These are phyloP conservation scores for Styela clava DNA, from an alignment of 23 tunicate species.

Conservation along the genomic window DNA sequence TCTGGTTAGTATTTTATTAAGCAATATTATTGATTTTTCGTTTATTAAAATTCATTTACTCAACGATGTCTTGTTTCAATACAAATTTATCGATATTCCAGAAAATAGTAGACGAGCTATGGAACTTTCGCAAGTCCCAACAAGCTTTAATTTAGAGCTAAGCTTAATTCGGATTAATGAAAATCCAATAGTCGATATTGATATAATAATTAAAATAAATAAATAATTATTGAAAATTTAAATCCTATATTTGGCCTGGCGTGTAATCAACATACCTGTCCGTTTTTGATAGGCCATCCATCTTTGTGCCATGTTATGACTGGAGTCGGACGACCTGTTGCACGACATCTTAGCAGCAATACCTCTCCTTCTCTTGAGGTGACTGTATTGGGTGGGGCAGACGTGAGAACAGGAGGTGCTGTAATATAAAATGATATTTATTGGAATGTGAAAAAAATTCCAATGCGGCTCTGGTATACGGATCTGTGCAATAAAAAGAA, in stretches of 20 bases:
- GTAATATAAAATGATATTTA: constrained; percentile 3
- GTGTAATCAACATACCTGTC: constrained; percentile 38
- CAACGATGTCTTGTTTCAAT: no score
- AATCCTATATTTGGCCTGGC: background rate
- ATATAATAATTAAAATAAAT: no score
- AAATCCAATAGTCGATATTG: background rate
- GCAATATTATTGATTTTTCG: no score
- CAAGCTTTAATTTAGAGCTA: no score
- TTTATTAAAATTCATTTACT: no score
- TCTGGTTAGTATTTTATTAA: no score
- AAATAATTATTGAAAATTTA: background rate
- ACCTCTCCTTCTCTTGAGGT: constrained; percentile 37
- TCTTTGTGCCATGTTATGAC: constrained; percentile 66
- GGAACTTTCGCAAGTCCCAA: no score
- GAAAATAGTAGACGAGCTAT: no score
- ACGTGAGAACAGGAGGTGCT: constrained; percentile 62
- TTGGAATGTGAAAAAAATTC: background rate
- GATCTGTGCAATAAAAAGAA: no score
- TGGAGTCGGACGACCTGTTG: constrained; percentile 62
- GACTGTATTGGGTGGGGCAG: constrained; percentile 45
- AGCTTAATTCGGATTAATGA: background rate
- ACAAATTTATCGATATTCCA: no score
- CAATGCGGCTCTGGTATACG: no score
- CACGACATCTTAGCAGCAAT: constrained; percentile 48
- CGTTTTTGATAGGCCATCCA: constrained; percentile 41